Evolutionary conservation across 2,113 vertebrate genomes (phyloP).

Genomic region (Elgaria multicarinata): DNA sequence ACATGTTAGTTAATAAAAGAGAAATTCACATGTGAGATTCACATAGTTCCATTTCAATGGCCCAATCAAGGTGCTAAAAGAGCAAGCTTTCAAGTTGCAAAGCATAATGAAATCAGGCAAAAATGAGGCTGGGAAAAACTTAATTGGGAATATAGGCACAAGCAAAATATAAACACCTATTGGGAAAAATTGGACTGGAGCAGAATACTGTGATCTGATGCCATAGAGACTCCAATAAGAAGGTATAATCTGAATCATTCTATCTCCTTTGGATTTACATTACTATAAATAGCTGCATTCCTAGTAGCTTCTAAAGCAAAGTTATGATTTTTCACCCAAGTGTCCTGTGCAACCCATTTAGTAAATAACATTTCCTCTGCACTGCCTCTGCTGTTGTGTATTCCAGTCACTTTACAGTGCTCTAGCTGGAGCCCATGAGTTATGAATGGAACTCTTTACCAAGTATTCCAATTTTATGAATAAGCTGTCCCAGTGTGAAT

Average conservation of each 20-base stretch:
- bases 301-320: conserved; percentile 71
- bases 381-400: conserved; percentile 11
- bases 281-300: conserved; percentile 68
- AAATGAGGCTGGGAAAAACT: background rate
- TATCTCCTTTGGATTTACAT: conserved; percentile 16
- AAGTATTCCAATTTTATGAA: conserved; percentile 60
- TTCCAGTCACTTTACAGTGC: conserved; percentile 33
- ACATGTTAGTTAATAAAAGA: background rate
- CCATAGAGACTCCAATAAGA: background rate
- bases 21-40: background rate
- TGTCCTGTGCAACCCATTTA: conserved; percentile 52
- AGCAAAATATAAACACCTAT: background rate
- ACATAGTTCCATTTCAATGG: background rate
- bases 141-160: background rate
- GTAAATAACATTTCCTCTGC: conserved; percentile 32
- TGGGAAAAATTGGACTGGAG: background rate
- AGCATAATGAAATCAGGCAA: background rate
- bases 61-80: background rate
- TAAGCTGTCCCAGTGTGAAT: background rate
- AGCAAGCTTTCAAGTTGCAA: background rate
- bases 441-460: conserved; percentile 55
- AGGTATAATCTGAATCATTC: background rate
- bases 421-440: conserved; percentile 51
- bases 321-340: conserved; percentile 54
- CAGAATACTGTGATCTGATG: background rate